Evolutionary conservation across 2,113 vertebrate species (phyloP).

Genomic region (Micromys minutus): DNA sequence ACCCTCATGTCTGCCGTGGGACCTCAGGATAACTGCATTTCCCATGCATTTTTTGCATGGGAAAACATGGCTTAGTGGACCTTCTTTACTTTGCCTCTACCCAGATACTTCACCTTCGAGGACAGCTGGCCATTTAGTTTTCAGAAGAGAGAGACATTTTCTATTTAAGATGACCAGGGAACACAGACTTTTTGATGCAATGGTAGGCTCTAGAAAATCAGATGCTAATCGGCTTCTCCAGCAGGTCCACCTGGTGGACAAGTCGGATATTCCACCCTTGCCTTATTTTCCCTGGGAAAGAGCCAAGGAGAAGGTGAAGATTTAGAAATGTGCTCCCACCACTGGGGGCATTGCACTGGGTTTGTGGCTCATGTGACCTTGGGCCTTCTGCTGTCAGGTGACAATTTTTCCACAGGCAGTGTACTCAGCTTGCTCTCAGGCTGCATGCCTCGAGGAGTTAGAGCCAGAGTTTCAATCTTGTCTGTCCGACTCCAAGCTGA

Average conservation of each 20-base stretch:
- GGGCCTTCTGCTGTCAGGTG: not conserved
- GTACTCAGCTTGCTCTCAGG: not conserved
- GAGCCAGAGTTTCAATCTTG: not conserved
- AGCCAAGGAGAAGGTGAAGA: not conserved
- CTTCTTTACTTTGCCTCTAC: not conserved
- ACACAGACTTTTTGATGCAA: not conserved
- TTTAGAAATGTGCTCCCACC: not conserved
- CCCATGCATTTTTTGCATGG: not conserved
- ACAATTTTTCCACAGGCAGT: not conserved
- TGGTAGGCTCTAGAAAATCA: not conserved
- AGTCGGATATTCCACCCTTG: slow-evolving; percentile 23
- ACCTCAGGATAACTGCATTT: not conserved
- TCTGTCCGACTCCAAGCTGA: not conserved
- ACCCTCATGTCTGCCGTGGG: not conserved
- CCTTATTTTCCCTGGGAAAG: not conserved
- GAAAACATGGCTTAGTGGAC: not conserved
- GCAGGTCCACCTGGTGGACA: slow-evolving; percentile 1
- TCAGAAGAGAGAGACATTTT: not conserved
- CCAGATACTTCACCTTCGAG: not conserved
- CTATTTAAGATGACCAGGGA: not conserved
- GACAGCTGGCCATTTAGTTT: not conserved
- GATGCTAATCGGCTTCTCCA: not conserved
- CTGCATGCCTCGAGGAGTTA: not conserved
- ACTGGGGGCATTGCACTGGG: not conserved
- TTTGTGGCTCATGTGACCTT: not conserved